These are phyloP conservation scores for Limnephilus rhombicus DNA, from an alignment of 2,888 invertebrate genomes.

Conservation along the genomic window DNA sequence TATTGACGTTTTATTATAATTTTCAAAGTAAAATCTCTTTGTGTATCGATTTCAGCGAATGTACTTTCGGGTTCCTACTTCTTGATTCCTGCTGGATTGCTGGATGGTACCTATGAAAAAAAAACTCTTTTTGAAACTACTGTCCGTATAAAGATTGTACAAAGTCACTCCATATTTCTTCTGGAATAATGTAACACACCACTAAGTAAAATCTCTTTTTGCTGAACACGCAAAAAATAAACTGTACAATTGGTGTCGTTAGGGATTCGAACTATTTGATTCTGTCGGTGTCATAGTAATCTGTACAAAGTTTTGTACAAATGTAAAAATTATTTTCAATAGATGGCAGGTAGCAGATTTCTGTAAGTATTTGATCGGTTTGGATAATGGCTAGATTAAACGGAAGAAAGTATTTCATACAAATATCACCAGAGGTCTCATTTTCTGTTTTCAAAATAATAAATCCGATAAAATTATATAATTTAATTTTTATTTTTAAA, in stretches of 20 bases:
- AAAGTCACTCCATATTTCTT: not conserved
- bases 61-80: not conserved
- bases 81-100: not conserved
- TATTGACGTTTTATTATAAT: constrained; percentile 3
- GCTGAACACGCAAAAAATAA: not conserved
- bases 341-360: not conserved
- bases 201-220: not conserved
- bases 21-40: constrained; percentile 52
- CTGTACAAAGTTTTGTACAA: not conserved
- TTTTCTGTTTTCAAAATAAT: not conserved
- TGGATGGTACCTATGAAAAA: not conserved
- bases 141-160: not conserved
- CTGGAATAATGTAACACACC: not conserved
- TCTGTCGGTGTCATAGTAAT: not conserved
- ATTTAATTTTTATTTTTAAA: too few relatives aligned
- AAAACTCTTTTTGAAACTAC: not conserved
- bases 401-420: not conserved
- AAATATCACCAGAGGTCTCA: not conserved
- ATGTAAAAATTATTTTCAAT: not conserved
- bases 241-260: not conserved
- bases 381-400: not conserved
- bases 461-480: too few relatives aligned
- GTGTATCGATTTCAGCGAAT: constrained; percentile 62
- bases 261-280: not conserved
- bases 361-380: not conserved